These are phyloP conservation scores for Mycteria americana DNA, from an alignment of 2,797 vertebrate species.

Conservation along the genomic window DNA sequence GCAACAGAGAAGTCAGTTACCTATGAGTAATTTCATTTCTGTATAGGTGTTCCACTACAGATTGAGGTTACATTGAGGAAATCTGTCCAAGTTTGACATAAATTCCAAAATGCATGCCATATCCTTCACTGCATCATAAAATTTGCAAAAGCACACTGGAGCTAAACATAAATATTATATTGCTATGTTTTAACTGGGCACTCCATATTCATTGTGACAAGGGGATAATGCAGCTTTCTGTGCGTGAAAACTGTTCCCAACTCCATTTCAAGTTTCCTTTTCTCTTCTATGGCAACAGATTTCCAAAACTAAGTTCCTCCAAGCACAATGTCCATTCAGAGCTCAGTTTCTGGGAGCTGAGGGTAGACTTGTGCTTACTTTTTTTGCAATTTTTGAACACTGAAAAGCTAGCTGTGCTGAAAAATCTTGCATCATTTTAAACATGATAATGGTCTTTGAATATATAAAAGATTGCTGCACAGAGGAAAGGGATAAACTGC, in stretches of 20 bases:
- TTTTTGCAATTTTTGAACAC: background rate
- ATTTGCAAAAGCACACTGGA: constrained; percentile 26
- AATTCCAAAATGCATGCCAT: background rate
- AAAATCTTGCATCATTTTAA: background rate
- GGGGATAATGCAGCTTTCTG: background rate
- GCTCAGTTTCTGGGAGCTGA: background rate
- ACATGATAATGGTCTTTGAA: background rate
- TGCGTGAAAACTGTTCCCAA: background rate
- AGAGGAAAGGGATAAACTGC: background rate
- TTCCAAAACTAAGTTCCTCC: background rate
- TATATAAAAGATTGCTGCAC: background rate
- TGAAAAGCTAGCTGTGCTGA: background rate
- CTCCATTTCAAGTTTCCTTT: background rate
- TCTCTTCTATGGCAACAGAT: background rate
- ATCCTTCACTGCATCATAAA: constrained; percentile 31
- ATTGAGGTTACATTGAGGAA: background rate
- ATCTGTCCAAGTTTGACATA: background rate
- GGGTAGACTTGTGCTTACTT: background rate
- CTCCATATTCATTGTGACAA: constrained; percentile 10
- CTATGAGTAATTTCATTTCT: background rate
- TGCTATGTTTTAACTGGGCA: background rate
- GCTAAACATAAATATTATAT: constrained; percentile 49
- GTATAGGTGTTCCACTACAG: background rate
- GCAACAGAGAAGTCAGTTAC: background rate
- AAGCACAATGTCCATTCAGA: background rate